Conservation (phyloP, 2,797 vertebrate genomes). For the Alectoris magna region DNA sequence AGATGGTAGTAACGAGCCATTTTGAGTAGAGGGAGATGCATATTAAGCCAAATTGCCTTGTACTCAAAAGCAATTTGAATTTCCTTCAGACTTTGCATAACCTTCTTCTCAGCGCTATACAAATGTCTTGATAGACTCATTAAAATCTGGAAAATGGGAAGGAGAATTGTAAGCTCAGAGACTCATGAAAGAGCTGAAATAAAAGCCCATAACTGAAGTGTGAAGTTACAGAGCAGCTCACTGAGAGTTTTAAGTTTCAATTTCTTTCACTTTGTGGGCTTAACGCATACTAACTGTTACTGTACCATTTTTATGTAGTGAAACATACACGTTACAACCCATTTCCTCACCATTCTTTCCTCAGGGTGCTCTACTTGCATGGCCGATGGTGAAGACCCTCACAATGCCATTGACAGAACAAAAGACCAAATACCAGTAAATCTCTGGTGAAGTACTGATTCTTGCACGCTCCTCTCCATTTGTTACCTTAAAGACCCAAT, state of each 20-base stretch:
- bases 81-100: conserved; percentile 60
- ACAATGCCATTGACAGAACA: neutral
- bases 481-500: neutral
- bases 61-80: conserved; percentile 50
- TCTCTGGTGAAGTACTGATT: neutral
- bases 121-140: conserved; percentile 52
- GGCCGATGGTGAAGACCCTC: neutral
- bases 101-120: conserved; percentile 36
- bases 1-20: neutral
- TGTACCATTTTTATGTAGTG: neutral
- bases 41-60: conserved; percentile 10
- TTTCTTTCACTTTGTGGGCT: conserved; percentile 27
- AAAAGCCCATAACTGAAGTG: neutral
- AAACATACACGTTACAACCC: neutral
- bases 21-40: neutral
- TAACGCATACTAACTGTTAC: neutral
- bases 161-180: conserved; percentile 30
- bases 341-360: neutral
- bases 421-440: neutral
- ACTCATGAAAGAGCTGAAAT: conserved; percentile 17
- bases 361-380: rapidly evolving
- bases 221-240: conserved; percentile 7
- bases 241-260: conserved; percentile 28
- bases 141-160: conserved; percentile 44
- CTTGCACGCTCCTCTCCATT: neutral